A percentile compares a stretch with the other conserved stretches of the same genome.
Evolutionary conservation across 2,888 invertebrate species (phyloP).

Genomic region (Euzophera pinguis): DNA sequence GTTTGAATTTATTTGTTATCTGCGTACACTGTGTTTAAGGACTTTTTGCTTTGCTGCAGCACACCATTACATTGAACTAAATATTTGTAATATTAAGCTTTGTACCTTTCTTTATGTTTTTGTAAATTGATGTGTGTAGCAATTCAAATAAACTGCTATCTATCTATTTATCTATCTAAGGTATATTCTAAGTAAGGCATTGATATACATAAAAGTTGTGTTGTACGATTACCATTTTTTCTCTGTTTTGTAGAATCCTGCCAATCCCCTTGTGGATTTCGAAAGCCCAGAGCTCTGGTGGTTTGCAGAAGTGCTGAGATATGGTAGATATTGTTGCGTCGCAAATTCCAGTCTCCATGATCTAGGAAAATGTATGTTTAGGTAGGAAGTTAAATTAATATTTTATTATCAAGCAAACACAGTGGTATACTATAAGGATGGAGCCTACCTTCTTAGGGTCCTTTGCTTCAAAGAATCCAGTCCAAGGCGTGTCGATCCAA

Average conservation of each 20-base stretch:
- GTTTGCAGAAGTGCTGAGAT: slow-evolving; percentile 53
- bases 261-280: slow-evolving; percentile 62
- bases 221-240: slow-evolving; percentile 63
- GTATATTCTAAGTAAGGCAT: no score
- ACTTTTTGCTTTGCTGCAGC: no score
- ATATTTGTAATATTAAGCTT: no score
- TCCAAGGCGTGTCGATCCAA: slow-evolving; percentile 98
- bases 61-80: no score
- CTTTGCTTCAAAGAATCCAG: slow-evolving; percentile 89
- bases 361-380: slow-evolving; percentile 28
- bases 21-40: no score
- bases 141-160: no score
- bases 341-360: slow-evolving; percentile 53
- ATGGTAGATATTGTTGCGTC: slow-evolving; percentile 50
- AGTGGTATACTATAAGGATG: no score
- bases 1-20: no score
- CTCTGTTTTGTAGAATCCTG: slow-evolving; percentile 47
- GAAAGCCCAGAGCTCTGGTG: slow-evolving; percentile 66
- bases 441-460: slow-evolving; percentile 84
- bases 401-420: background rate
- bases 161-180: no score
- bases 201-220: no score
- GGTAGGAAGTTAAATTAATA: background rate
- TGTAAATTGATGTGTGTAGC: no score
- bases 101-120: no score